phyloP scores from a whole-genome alignment of 2,888 invertebrate species.

The Megalurothrips usitatus region DNA sequence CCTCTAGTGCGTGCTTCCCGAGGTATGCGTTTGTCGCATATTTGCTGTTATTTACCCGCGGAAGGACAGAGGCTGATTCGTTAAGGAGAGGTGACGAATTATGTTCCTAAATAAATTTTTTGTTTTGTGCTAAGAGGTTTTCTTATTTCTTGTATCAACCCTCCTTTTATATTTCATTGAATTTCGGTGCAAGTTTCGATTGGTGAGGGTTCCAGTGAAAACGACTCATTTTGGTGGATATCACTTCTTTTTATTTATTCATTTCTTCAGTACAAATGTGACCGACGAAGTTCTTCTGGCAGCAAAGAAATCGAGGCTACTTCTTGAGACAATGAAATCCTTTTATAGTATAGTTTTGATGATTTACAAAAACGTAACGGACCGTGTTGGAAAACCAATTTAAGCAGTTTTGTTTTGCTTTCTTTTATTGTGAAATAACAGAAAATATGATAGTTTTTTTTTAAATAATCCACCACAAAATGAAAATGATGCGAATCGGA shows the following conservation, averaged over 20 bases:
- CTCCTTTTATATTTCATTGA: background rate
- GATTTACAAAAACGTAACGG: background rate
- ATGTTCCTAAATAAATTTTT: background rate
- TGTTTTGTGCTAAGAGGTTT: conserved; percentile 9
- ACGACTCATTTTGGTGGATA: background rate
- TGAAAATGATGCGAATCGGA: background rate
- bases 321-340: background rate
- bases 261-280: background rate
- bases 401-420: background rate
- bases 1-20: background rate
- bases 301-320: background rate
- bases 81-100: background rate
- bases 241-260: background rate
- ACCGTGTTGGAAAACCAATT: no score
- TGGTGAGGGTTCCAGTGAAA: no score
- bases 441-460: background rate
- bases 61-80: no score
- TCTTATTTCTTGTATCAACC: background rate
- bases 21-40: no score
- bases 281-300: background rate
- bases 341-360: background rate
- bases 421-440: background rate
- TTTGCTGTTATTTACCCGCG: no score
- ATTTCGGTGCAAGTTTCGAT: background rate
- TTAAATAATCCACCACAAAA: conserved; percentile 1